Conservation (phyloP, 2,797 vertebrate genomes). For the Rhinophrynus dorsalis region DNA sequence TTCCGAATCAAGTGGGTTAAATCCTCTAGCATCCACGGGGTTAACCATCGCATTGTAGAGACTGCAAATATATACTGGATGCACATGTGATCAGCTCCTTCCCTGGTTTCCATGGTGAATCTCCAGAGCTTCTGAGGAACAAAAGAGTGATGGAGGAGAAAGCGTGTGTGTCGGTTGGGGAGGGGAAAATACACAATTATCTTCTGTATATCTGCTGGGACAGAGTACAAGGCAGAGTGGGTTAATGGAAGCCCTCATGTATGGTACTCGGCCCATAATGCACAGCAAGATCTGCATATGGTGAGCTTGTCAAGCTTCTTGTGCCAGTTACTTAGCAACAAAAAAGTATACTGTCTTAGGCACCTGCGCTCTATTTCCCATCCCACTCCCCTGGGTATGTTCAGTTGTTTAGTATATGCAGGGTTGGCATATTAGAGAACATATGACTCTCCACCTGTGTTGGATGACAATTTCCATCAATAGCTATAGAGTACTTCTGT, state of each 20-base stretch:
- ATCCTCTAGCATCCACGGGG: no score
- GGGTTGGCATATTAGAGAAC: background rate
- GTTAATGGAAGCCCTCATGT: background rate
- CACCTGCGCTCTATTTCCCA: conserved; percentile 11
- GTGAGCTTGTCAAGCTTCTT: background rate
- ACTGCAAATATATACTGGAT: background rate
- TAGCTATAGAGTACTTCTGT: no score
- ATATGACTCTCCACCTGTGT: no score
- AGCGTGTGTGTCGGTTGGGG: no score
- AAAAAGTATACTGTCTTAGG: background rate
- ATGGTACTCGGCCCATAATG: no score
- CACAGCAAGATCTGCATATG: no score
- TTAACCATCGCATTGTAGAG: no score
- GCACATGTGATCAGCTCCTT: conserved; percentile 9
- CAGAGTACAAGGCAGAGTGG: background rate
- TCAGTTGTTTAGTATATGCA: background rate
- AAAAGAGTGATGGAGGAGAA: conserved; percentile 11
- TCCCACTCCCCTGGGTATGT: conserved; percentile 3
- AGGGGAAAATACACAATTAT: no score
- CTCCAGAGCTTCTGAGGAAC: conserved; percentile 31
- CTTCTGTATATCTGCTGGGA: background rate
- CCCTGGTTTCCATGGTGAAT: conserved; percentile 36
- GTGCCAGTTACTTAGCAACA: conserved; percentile 46
- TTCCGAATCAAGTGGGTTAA: no score
- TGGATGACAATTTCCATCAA: no score